Evolutionary conservation across 2,888 invertebrate genomes (phyloP), one percentile per base, ranked within the genome.

Genomic region (Oligia latruncula): DNA sequence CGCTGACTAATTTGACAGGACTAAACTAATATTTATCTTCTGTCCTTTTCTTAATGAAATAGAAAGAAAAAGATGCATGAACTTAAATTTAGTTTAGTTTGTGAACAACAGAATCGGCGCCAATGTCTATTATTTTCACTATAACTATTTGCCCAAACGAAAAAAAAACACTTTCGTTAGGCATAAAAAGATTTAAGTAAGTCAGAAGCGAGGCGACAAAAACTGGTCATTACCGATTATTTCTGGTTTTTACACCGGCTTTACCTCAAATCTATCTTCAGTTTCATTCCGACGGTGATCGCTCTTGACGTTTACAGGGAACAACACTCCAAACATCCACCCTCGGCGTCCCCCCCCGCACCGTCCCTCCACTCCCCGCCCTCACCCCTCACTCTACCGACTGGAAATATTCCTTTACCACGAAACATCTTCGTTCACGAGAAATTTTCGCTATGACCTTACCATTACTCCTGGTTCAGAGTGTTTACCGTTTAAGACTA

Each of bases 231-330:
- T 88, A 89, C 88, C 90, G 90, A 92, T 92, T 90, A 90, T 84
- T 88, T 91, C 88, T 88, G 78, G 85, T 91, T 91, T 91, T 90
- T 90, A 88, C 88, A 83, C 88, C 78, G 86, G 77, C 76, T 86
- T 89, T 86, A 89, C 89, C 91, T 92, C 91, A 90, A 92, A 93
- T 93, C 91, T 91, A 92, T 92, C 92, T 90, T 90, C 91, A 89
- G 90, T 92, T 90, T 90, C 91, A 92, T 92, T 92, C 89, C 90
- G 90, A 87, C 91, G 90, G 92, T 93, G 94, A 95, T 95, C 93
- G 92, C 91, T 92, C 92, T 91, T 94, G 95, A 95, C 95, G 94
- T 95, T 95, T 94, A 95, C 95, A 95, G 92, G 90, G 95, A 95
- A 95, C 94, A 93, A 95, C 95, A 95, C 95, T 95, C 92, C 89